Conservation (phyloP, 2,113 vertebrate species). For the Takifugu bimaculatus region DNA sequence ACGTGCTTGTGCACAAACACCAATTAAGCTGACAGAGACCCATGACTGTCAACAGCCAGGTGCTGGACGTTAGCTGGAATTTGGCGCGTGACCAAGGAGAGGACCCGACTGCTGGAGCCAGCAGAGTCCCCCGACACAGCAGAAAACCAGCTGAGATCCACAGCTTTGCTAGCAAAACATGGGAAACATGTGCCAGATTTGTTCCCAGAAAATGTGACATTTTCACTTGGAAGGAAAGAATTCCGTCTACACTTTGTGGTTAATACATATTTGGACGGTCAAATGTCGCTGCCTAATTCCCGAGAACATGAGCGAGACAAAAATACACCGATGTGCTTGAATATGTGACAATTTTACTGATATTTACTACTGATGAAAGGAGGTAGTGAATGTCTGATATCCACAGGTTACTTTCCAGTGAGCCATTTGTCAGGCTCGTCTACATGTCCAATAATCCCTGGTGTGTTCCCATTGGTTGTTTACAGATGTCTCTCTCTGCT, state of each 20-base stretch:
- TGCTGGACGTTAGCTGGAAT: conserved; percentile 46
- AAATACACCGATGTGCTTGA: no score
- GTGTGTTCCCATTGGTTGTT: conserved; percentile 54
- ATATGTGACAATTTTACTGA: no score
- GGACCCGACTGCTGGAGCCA: conserved; percentile 15
- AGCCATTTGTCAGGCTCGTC: conserved; percentile 41
- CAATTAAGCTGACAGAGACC: conserved; percentile 47
- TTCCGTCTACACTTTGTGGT: no score
- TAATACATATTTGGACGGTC: no score
- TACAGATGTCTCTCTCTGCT: conserved; percentile 64
- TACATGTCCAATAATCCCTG: conserved; percentile 37
- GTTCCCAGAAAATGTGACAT: no score
- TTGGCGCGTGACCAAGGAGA: conserved; percentile 32
- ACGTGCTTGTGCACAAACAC: background rate
- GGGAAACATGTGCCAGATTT: no score
- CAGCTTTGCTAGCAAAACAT: no score
- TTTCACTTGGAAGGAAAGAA: no score
- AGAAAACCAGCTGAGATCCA: background rate
- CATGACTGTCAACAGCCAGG: conserved; percentile 52
- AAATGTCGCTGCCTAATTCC: no score
- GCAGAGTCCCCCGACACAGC: conserved; percentile 3
- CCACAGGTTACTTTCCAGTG: conserved; percentile 1
- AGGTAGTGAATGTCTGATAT: background rate
- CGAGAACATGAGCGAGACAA: no score
- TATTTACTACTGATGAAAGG: no score